phyloP scores from a whole-genome alignment of 2,797 vertebrate species.

The Anolis apletophallus region DNA sequence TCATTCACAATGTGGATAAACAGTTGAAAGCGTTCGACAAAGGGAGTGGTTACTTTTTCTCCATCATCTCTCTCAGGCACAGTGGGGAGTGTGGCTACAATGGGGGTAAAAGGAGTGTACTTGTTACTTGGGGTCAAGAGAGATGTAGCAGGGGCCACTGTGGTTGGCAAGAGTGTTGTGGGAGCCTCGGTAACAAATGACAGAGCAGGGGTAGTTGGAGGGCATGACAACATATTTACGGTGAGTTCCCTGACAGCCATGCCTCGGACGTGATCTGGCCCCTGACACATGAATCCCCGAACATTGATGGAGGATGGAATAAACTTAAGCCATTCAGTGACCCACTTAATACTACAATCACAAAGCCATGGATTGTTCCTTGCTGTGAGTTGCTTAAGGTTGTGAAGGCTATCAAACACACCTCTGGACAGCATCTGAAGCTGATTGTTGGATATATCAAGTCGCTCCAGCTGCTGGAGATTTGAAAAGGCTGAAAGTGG shows the following conservation, averaged over 20 bases:
- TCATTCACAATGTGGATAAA: conserved; percentile 91
- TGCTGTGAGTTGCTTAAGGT: conserved; percentile 92
- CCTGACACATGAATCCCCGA: conserved; percentile 95
- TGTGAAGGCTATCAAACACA: conserved; percentile 89
- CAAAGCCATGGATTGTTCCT: conserved; percentile 95
- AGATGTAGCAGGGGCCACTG: conserved; percentile 65
- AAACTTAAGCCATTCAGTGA: conserved; percentile 91
- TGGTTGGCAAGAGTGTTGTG: conserved; percentile 76
- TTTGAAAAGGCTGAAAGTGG: conserved; percentile 87
- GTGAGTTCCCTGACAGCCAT: conserved; percentile 95
- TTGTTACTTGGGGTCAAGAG: conserved; percentile 68
- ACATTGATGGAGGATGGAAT: conserved; percentile 91
- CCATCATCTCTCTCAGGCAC: conserved; percentile 76
- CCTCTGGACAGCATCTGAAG: conserved; percentile 87
- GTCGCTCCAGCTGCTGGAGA: conserved; percentile 87
- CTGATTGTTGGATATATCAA: conserved; percentile 95
- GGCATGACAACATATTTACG: conserved; percentile 90
- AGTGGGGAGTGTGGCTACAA: conserved; percentile 73
- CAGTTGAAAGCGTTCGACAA: conserved; percentile 89
- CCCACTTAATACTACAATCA: conserved; percentile 93
- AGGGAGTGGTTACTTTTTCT: conserved; percentile 78
- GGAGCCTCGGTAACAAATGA: conserved; percentile 81
- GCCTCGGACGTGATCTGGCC: conserved; percentile 91
- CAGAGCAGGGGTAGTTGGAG: conserved; percentile 79
- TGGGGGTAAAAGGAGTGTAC: conserved; percentile 73